Evolutionary conservation across 2,113 vertebrate species (phyloP).

Genomic region (Periophthalmus modestus): DNA sequence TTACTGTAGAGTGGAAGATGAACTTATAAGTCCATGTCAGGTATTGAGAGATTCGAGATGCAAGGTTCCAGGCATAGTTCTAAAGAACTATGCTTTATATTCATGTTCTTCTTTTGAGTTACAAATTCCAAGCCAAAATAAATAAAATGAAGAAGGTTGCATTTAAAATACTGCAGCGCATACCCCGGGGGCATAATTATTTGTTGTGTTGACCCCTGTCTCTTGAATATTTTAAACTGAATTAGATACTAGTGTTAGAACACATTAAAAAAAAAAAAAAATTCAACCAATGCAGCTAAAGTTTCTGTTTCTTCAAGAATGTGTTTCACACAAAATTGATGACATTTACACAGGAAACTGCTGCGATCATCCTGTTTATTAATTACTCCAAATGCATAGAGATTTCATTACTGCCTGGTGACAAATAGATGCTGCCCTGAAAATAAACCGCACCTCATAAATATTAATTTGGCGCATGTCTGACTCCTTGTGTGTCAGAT

Average conservation of each 20-base stretch:
- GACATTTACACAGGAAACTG: constrained; percentile 32
- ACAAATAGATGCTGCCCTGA: constrained; percentile 38
- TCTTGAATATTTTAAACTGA: background rate
- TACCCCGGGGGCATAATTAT: background rate
- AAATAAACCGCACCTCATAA: constrained; percentile 48
- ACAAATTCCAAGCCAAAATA: constrained; percentile 11
- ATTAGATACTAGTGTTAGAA: background rate
- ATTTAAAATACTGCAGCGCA: background rate
- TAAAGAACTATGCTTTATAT: no score
- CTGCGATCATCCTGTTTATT: constrained; percentile 41
- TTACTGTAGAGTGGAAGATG: background rate
- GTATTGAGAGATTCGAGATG: background rate
- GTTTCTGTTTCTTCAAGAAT: background rate
- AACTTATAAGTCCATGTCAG: background rate
- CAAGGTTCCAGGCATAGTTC: background rate
- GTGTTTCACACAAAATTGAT: constrained; percentile 33
- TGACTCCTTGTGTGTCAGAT: constrained; percentile 38
- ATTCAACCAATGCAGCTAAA: background rate
- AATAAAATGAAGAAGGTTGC: background rate
- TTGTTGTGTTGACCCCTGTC: background rate
- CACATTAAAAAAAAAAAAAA: background rate
- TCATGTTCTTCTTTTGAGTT: no score
- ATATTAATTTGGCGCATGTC: constrained; percentile 41
- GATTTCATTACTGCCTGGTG: constrained; percentile 42
- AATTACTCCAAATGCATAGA: constrained; percentile 43